Conservation (phyloP, 2,888 invertebrate species). For the Leptodirus hochenwartii region DNA sequence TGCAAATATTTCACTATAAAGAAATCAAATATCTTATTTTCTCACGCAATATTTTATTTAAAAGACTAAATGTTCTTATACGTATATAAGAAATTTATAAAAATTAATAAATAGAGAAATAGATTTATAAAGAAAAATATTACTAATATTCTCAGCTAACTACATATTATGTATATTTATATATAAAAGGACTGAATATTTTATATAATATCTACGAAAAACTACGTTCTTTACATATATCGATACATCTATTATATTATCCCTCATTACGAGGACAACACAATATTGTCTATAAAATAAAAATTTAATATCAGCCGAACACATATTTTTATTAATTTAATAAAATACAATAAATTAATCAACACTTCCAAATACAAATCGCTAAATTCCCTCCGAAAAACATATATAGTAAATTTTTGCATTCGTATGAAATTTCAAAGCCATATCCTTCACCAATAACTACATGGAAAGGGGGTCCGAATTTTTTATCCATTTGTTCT, state of each 20-base stretch:
- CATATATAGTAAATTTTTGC: constrained; percentile 70
- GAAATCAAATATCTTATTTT: no score
- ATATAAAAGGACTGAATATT: constrained; percentile 14
- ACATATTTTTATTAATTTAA: constrained; percentile 1
- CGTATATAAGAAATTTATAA: no score
- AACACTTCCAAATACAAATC: constrained; percentile 80
- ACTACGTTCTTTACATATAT: constrained; percentile 8
- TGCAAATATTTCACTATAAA: no score
- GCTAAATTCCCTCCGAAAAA: constrained; percentile 86
- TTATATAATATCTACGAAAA: constrained; percentile 10
- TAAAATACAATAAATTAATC: constrained; percentile 17
- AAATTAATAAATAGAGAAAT: no score
- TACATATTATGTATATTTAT: constrained; percentile 9
- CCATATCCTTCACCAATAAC: constrained; percentile 92
- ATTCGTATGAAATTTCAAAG: constrained; percentile 83
- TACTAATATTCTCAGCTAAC: no score
- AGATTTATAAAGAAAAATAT: no score
- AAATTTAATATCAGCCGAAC: no score
- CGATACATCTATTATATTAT: constrained; percentile 13
- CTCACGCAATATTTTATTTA: no score
- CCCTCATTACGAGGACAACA: not conserved
- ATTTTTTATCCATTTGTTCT: constrained; percentile 89
- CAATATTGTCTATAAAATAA: constrained; percentile 26
- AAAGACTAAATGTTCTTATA: no score
- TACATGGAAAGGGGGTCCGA: constrained; percentile 88